Percentiles rank a stretch among this genome's conserved stretches.
Conservation (phyloP, 2,797 vertebrate species). For the Sebastes wilsoni region DNA sequence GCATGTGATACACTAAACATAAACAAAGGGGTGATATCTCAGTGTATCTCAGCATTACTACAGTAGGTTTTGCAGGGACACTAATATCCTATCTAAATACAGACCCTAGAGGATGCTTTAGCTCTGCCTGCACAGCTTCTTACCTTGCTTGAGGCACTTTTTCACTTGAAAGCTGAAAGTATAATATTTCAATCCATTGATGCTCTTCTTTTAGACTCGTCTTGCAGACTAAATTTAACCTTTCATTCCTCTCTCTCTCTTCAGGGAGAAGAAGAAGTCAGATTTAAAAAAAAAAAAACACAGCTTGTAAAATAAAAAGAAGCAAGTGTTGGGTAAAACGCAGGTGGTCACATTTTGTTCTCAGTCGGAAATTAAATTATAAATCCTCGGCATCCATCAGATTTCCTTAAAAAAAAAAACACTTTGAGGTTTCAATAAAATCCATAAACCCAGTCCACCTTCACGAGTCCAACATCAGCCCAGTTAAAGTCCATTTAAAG, state of each 20-base stretch:
- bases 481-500: constrained; percentile 70
- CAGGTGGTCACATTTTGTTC: constrained; percentile 67
- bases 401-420: background rate
- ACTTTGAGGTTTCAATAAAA: constrained; percentile 14
- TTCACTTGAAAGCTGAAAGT: constrained; percentile 54
- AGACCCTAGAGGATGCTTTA: constrained; percentile 3
- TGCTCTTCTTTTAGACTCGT: constrained; percentile 22
- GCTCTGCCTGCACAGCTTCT: constrained; percentile 24
- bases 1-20: constrained; percentile 41
- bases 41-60: background rate
- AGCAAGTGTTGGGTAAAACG: background rate
- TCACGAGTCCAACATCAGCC: constrained; percentile 12
- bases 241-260: constrained; percentile 10
- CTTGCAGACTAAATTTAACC: background rate
- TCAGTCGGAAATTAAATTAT: background rate
- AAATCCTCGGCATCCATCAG: constrained; percentile 22
- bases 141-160: constrained; percentile 83
- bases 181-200: constrained; percentile 76
- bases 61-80: background rate
- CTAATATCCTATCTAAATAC: background rate
- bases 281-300: background rate
- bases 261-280: background rate
- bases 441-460: constrained; percentile 13
- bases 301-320: background rate
- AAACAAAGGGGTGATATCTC: constrained; percentile 41